phyloP scores from a whole-genome alignment of 2,797 vertebrate species.

The Micropoecilia bifurca region DNA sequence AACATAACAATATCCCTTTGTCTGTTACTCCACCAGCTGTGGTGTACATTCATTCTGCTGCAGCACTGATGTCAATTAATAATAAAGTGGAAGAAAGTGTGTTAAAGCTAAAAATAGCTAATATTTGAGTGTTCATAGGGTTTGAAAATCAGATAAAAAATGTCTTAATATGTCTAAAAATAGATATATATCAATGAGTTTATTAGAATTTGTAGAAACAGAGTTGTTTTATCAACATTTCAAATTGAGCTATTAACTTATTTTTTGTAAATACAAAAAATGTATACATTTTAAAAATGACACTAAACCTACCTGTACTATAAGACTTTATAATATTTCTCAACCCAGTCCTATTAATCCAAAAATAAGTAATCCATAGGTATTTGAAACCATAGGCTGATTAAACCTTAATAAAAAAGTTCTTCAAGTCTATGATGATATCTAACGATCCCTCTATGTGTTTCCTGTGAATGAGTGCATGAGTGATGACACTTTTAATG shows the following conservation, averaged over 20 bases:
- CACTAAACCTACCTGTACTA: constrained; percentile 17
- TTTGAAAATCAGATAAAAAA: neutral
- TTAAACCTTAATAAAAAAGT: constrained; percentile 50
- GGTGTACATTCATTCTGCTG: constrained; percentile 24
- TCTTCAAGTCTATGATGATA: constrained; percentile 5
- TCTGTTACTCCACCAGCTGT: constrained; percentile 64
- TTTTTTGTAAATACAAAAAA: neutral
- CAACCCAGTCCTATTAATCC: constrained; percentile 38
- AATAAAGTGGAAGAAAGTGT: neutral
- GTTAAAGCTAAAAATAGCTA: neutral
- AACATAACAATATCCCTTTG: constrained; percentile 67
- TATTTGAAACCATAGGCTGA: constrained; percentile 50
- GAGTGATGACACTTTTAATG: no score
- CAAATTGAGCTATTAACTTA: neutral
- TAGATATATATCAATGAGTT: neutral
- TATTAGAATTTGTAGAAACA: neutral
- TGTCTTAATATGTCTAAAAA: neutral
- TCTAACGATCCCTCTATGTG: constrained; percentile 9
- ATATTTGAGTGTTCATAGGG: constrained; percentile 6
- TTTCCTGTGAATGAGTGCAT: neutral
- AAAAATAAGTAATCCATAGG: constrained; percentile 46
- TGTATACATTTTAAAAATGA: neutral
- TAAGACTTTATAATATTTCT: constrained; percentile 39
- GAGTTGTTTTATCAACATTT: neutral
- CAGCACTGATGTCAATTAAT: constrained; percentile 11